Base-by-base conservation (phyloP, 1,140 invertebrate species). In the Adoxophyes honmai region DNA sequence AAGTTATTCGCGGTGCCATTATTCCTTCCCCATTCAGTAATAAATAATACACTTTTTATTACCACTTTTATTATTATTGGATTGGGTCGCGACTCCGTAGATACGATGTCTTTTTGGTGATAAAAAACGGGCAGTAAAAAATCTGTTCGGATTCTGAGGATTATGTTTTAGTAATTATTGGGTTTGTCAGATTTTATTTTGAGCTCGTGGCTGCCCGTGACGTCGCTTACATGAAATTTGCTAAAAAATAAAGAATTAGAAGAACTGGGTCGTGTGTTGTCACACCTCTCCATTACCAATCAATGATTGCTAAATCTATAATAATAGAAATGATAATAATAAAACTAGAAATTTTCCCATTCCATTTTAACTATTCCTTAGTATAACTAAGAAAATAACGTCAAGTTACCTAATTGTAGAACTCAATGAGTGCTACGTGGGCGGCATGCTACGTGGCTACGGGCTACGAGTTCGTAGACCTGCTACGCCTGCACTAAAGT, bases 21-120 rank as follows among this genome's bases (percentile, higher is more conserved):
- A 72, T 70, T 69, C 71, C 68, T 65, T 66, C 39, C 69, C 66
- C 55, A 66, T 64, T 70, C 60, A 65, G 60, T 72, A 70, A 78
- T 78, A 78, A 75, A 78, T 78, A 78, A 75, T 78, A 75, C 64
- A 70, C 57, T 66, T 69, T 71, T 75, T 78, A 70, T 69, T 68
- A 38, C 60, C 53, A 37, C 67, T 75, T 78, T 78, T 78, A 78
- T 75, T 78, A 68, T 73, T 75, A 78, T 78, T 75, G 75, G 68
- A 78, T 78, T 74, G 67, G 48, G 61, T 64, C 53, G 70, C 68
- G 70, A 62, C 55, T 60, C 56, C 52, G 61, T 68, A 59, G 62
- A 62, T 68, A 69, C 72, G 64, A 71, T 69, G 72, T 59, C 59
- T 66, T 72, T 62, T 59, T 63, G 52, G 14, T 34, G 52, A 68